Evolutionary conservation across 2,888 invertebrate species (phyloP).

Genomic region (Reticulitermes lucifugus): DNA sequence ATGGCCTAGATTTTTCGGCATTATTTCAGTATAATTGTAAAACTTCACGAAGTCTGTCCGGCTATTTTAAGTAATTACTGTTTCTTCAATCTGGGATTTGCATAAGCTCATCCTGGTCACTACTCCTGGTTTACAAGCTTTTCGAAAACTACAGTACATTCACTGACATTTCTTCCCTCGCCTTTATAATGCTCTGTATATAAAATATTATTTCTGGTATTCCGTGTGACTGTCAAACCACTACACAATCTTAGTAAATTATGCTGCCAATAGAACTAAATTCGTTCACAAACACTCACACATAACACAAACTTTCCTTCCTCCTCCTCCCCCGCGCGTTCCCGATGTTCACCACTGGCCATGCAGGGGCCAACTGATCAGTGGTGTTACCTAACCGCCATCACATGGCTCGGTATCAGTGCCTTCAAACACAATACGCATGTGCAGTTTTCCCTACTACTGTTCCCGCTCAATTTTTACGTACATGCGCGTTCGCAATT

Average conservation of each 20-base stretch:
- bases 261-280: neutral
- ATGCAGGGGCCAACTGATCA: constrained; percentile 27
- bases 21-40: too few species aligned
- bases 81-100: too few species aligned
- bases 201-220: neutral
- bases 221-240: neutral
- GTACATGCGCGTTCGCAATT: neutral
- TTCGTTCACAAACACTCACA: constrained; percentile 24
- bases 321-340: too few species aligned
- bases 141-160: neutral
- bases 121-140: too few species aligned
- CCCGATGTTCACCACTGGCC: constrained; percentile 19
- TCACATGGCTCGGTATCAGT: constrained; percentile 5
- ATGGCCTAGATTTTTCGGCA: too few species aligned
- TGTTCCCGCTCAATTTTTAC: constrained; percentile 25
- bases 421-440: neutral
- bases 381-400: constrained; percentile 24
- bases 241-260: neutral
- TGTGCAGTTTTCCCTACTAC: constrained; percentile 2
- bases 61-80: too few species aligned
- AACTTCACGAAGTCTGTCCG: too few species aligned
- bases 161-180: neutral
- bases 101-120: too few species aligned
- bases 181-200: neutral
- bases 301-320: neutral